phyloP scores from a whole-genome alignment of 1,140 invertebrate species.

The Propsilocerus akamusi region DNA sequence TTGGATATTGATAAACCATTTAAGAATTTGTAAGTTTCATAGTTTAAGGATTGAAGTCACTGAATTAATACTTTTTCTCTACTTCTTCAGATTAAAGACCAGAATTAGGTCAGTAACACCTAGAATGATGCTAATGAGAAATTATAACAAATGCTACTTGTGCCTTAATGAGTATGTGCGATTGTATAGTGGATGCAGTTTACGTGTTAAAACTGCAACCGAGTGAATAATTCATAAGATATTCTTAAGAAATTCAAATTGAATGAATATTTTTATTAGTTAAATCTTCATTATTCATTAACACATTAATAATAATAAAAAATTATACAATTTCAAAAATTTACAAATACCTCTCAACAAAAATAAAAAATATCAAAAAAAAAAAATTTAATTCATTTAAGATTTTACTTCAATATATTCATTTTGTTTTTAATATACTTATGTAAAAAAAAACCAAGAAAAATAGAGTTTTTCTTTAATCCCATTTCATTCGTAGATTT shows the following conservation, averaged over 20 bases:
- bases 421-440: background rate
- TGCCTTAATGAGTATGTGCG: background rate
- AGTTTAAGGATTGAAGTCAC: background rate
- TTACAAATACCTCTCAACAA: slow-evolving; percentile 1
- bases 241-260: no score
- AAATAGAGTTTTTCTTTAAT: background rate
- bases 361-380: slow-evolving; percentile 4
- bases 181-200: background rate
- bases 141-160: background rate
- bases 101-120: background rate
- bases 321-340: background rate
- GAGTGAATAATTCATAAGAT: no score
- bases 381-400: slow-evolving; percentile 2
- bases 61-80: background rate
- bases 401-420: background rate
- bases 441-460: background rate
- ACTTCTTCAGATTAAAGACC: background rate
- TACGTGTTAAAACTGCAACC: no score
- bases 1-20: background rate
- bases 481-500: background rate
- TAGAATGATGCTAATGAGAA: background rate
- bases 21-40: background rate
- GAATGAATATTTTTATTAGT: slow-evolving; percentile 4
- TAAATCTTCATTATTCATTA: background rate
- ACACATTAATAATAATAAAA: background rate